Evolutionary conservation across 2,888 invertebrate genomes (phyloP).

Genomic region (Oscheius sp.): DNA sequence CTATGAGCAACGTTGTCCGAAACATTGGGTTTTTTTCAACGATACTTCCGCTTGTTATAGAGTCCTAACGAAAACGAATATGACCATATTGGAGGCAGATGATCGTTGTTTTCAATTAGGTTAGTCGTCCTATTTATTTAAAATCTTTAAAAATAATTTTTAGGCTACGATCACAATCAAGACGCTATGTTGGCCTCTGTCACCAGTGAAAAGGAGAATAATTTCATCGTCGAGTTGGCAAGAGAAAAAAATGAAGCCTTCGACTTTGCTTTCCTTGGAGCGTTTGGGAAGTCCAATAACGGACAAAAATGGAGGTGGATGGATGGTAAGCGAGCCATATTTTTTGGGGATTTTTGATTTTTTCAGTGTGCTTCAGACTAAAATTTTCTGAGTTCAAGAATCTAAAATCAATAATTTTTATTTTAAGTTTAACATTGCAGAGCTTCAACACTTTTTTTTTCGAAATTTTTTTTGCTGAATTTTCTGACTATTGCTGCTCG

Average conservation of each 20-base stretch:
- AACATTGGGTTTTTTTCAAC: slow-evolving; percentile 50
- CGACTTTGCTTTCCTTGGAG: slow-evolving; percentile 55
- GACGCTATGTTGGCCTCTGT: slow-evolving; percentile 59
- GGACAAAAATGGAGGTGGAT: slow-evolving; percentile 60
- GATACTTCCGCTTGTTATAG: slow-evolving; percentile 54
- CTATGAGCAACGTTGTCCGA: slow-evolving; percentile 52
- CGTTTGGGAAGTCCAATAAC: slow-evolving; percentile 53
- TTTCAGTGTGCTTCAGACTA: no score
- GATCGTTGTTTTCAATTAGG: slow-evolving; percentile 52
- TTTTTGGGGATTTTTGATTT: no score
- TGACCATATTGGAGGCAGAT: slow-evolving; percentile 58
- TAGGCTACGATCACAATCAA: slow-evolving; percentile 51
- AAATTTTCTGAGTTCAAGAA: no score
- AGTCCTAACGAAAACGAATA: slow-evolving; percentile 41
- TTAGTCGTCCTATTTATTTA: slow-evolving; percentile 2
- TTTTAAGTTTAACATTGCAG: no score
- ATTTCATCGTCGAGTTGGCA: slow-evolving; percentile 51
- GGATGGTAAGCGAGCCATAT: slow-evolving; percentile 54
- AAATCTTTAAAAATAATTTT: slow-evolving; percentile 3
- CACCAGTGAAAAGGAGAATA: slow-evolving; percentile 48
- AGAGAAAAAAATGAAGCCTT: slow-evolving; percentile 41
- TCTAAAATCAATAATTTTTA: no score
- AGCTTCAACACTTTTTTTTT: no score
- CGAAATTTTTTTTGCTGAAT: no score
- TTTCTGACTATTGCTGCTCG: no score